These are phyloP conservation scores for Apamea sordens DNA, from an alignment of 2,888 invertebrate genomes.

Conservation along the genomic window DNA sequence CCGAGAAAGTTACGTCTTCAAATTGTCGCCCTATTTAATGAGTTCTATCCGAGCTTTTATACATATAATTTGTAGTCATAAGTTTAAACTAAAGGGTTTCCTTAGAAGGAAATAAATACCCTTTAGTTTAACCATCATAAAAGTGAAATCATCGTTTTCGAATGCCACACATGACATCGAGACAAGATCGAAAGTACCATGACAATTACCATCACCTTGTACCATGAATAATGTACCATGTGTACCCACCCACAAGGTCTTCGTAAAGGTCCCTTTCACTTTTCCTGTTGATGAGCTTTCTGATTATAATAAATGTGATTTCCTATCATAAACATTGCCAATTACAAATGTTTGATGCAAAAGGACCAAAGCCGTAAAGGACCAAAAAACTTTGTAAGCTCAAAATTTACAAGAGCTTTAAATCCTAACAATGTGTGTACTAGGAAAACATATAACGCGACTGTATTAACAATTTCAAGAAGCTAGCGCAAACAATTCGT, in stretches of 20 bases:
- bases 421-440: conserved; percentile 37
- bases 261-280: conserved; percentile 55
- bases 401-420: conserved; percentile 24
- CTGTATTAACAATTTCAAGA: conserved; percentile 46
- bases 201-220: conserved; percentile 58
- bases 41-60: not conserved
- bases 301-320: conserved; percentile 1
- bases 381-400: not conserved
- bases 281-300: conserved; percentile 46
- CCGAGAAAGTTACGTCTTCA: not conserved
- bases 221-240: conserved; percentile 63
- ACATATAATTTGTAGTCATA: not conserved
- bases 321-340: not conserved
- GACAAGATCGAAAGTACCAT: conserved; percentile 61
- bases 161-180: conserved; percentile 56
- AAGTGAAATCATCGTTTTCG: conserved; percentile 58
- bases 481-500: conserved; percentile 35
- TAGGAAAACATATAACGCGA: conserved; percentile 65
- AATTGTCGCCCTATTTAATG: not conserved
- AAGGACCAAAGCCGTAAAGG: not conserved
- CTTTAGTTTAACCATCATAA: conserved; percentile 36
- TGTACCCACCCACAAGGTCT: conserved; percentile 5
- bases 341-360: not conserved
- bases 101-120: not conserved
- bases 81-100: not conserved